Evolutionary conservation across 2,888 invertebrate species (phyloP), one percentile per base, ranked within the genome.

Genomic region (Spicauda simplicius): DNA sequence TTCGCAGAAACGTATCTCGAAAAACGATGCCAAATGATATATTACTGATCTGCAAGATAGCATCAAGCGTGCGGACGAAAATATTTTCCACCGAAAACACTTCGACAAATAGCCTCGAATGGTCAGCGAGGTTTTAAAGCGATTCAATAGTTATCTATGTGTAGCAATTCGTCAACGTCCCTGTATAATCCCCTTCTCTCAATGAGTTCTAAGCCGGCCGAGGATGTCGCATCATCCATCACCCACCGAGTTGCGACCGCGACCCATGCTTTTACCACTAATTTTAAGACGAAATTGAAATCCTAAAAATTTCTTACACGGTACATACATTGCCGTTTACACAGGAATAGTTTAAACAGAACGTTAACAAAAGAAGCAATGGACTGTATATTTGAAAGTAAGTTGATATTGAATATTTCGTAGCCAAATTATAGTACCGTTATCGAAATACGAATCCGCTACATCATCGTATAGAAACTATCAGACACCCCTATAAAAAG

Each of bases 111-210:
- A 67, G 55, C 60, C 30, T 33, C 41, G 64, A 69, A 52, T 53
- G 69, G 69, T 64, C 70, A 70, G 71, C 61, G 64, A 70, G 73
- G 86, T 90, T 90, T 90, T 89, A 90, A 90, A 90, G 85, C 86
- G 85, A 89, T 89, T 87, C 84, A 86, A 88, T 84, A 84, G 85
- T 83, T 88, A 89, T 87, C 87, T 86, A 81, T 84, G 81, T 83
- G 86, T 80, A 78, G 87, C 87, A 85, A 91, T 91, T 85, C 88
- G 89, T 91, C 91, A 91, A 90, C 85, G 92, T 91, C 91, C 78
- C 81, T 80, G 82, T 86, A 86, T 91, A 91, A 91, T 90, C 90
- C 90, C 65, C 81, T 70, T 70, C 82, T 85, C 86, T 88, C 89
- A 88, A 89, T 90, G 90, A 88, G 87, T 83, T 83, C 83, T 88